Evolutionary conservation across 2,888 invertebrate species (phyloP).

Genomic region (Euproctis similis): DNA sequence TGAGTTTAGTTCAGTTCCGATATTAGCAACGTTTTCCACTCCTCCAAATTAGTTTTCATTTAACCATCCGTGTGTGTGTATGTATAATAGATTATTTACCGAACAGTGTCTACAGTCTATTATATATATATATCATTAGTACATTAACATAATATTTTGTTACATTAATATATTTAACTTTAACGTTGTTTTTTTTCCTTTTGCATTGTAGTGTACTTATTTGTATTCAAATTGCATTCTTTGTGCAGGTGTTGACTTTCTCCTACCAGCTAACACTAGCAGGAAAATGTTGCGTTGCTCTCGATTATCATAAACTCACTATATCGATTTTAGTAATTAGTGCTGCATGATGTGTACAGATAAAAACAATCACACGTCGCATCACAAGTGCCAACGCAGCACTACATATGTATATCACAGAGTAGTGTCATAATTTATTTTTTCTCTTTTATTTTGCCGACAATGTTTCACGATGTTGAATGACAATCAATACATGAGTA

Average conservation of each 20-base stretch:
- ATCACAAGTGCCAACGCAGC: slow-evolving; percentile 43
- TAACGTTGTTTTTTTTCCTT: slow-evolving; percentile 51
- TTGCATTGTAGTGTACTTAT: slow-evolving; percentile 72
- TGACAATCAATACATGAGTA: no score
- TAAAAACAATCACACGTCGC: slow-evolving; percentile 41
- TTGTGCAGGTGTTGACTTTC: slow-evolving; percentile 74
- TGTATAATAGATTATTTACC: slow-evolving; percentile 40
- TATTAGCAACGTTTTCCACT: slow-evolving; percentile 65
- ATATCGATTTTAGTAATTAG: slow-evolving; percentile 39
- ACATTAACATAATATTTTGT: no score
- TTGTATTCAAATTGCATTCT: slow-evolving; percentile 69
- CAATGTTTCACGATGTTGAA: slow-evolving; percentile 13
- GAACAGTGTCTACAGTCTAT: slow-evolving; percentile 37
- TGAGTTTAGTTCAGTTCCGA: slow-evolving; percentile 26
- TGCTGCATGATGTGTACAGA: slow-evolving; percentile 58
- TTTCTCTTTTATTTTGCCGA: slow-evolving; percentile 19
- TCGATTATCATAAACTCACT: slow-evolving; percentile 48
- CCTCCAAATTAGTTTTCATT: slow-evolving; percentile 35
- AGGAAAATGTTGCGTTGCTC: slow-evolving; percentile 75
- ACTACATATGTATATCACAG: slow-evolving; percentile 24
- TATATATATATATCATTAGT: slow-evolving; percentile 41
- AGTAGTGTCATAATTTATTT: slow-evolving; percentile 21
- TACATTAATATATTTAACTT: no score
- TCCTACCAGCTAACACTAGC: slow-evolving; percentile 73
- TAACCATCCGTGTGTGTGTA: slow-evolving; percentile 37